phyloP scores from a whole-genome alignment of 2,113 vertebrate genomes.

The Paradoxurus hermaphroditus region DNA sequence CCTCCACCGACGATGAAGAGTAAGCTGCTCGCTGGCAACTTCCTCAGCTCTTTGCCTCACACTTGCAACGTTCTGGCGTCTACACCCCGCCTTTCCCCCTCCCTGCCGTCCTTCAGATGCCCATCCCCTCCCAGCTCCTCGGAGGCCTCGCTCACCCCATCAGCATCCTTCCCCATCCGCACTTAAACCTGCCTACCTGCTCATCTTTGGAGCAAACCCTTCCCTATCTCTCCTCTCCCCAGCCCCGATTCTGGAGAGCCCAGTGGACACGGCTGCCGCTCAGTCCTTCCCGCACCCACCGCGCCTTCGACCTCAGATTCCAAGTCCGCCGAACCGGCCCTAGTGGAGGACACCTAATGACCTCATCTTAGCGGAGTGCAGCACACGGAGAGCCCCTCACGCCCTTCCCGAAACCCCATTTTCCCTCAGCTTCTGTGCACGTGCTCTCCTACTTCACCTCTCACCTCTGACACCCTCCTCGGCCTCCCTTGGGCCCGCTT shows the following conservation, averaged over 20 bases:
- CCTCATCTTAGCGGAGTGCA: not conserved
- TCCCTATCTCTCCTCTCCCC: not conserved
- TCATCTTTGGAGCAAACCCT: not conserved
- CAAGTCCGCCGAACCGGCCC: not conserved
- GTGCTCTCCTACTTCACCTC: not conserved
- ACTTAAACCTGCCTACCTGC: not conserved
- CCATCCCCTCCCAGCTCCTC: not conserved
- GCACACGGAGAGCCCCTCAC: not conserved
- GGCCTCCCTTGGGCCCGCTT: not conserved
- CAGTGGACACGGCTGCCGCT: not conserved
- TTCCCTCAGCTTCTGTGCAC: not conserved
- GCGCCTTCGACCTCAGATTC: not conserved
- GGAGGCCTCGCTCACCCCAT: not conserved
- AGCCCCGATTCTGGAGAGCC: not conserved
- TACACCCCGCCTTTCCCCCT: not conserved
- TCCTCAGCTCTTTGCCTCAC: not conserved
- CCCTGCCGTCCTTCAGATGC: not conserved
- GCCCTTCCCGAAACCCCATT: not conserved
- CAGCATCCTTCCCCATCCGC: not conserved
- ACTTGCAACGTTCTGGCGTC: not conserved
- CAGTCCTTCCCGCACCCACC: not conserved
- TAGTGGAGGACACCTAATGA: not conserved
- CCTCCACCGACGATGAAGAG: not conserved
- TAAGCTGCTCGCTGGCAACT: not conserved
- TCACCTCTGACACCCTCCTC: too few relatives aligned